Evolutionary conservation across 92 coral and sea anemone species (phyloP), one percentile per base, ranked within the genome.

Genomic region (Pocillopora grandis): DNA sequence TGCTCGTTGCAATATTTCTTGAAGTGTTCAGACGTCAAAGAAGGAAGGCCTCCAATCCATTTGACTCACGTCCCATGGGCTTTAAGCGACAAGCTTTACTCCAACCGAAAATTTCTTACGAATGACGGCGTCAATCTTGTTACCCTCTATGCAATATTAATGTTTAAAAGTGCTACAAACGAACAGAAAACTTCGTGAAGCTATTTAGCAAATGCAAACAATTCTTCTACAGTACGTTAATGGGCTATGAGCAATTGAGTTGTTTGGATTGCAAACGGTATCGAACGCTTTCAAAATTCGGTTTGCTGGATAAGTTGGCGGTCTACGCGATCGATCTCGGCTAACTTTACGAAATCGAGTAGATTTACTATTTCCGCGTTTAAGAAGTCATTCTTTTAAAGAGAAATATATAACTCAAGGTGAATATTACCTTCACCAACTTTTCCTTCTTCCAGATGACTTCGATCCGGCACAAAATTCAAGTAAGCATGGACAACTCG

Each of bases 171-270:
- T 21, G 1, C 48, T 37, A 8, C 21, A 19, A 76, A 17, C 76
- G 55, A 33, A 76, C 20, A n/a, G 52, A 21, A 56, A 18, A 55
- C 52, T 78, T 78, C 16, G 31, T 49, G 57, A 65, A 65, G 52
- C 59, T 36, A 77, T 63, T 63, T 62, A 77, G 2, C 68, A 80
- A 67, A 56, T n/a, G 48, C 83, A 79, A 79, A 79, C 75, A 37
- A 79, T 2, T 66, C 59, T 17, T 21, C 20, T 12, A 56, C 64
- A 23, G 56, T 21, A 57, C 71, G 69, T 12, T 33, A 56, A 31
- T 49, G 23, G 14, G 55, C 13, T 21, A 27, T 19, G 17, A 52
- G 27, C 21, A 36, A 2, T 17, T 48, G 57, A 12, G 15, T 80
- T 56, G 84, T 80, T 67, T 67, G 65, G 27, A 67, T 67, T 31